A percentile compares a stretch with the other conserved stretches of the same genome.
These are phyloP conservation scores for Anhinga rufa DNA, from an alignment of 2,113 vertebrate genomes.

Conservation along the genomic window DNA sequence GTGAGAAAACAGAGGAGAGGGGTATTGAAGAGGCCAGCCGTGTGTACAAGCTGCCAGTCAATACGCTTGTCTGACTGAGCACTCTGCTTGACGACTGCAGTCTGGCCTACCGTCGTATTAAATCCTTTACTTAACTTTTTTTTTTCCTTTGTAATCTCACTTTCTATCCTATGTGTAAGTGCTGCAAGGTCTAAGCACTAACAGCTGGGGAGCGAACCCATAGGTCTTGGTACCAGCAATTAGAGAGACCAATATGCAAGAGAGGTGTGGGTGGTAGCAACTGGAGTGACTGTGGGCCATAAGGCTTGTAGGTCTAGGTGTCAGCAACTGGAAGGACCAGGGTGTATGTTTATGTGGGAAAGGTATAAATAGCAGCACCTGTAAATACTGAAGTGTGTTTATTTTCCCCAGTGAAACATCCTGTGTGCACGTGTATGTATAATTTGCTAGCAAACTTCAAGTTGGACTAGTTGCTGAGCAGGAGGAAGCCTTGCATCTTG, in stretches of 20 bases:
- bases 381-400: neutral
- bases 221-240: neutral
- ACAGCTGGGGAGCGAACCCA: neutral
- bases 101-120: neutral
- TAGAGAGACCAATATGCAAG: neutral
- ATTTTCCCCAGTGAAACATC: neutral
- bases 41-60: neutral
- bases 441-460: neutral
- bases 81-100: neutral
- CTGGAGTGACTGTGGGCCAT: neutral
- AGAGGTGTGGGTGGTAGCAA: neutral
- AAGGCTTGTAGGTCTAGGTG: neutral
- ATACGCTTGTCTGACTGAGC: neutral
- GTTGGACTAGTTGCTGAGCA: neutral
- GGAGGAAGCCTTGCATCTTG: neutral
- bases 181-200: neutral
- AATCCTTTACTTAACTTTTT: neutral
- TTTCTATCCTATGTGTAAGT: neutral
- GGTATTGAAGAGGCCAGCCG: neutral
- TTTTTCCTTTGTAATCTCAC: neutral
- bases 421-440: fast-evolving
- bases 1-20: neutral
- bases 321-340: neutral
- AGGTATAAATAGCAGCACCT: neutral
- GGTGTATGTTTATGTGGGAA: neutral